Conservation (phyloP, 2,888 invertebrate species). For the Arge pagana region DNA sequence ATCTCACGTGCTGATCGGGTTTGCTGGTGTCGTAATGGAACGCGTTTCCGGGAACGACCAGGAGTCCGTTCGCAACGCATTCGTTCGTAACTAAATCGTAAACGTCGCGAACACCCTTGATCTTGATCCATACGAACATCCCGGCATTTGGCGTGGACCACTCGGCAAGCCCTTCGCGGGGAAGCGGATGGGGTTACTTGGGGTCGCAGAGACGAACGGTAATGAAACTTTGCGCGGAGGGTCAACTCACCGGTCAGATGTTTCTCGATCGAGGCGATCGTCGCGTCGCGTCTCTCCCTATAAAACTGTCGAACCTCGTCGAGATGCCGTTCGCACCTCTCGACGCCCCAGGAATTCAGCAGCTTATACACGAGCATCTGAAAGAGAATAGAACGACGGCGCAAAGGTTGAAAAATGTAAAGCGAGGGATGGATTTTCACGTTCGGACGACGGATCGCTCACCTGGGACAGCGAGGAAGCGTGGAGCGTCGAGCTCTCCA, state of each 20-base stretch:
- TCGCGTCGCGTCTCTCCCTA: conserved; percentile 64
- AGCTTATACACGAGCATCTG: conserved; percentile 65
- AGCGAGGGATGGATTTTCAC: no score
- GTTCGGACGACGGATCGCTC: no score
- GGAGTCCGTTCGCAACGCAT: conserved; percentile 68
- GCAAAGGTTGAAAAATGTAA: no score
- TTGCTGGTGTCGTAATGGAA: conserved; percentile 66
- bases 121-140: conserved; percentile 78
- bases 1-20: conserved; percentile 68
- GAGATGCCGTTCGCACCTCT: conserved; percentile 66
- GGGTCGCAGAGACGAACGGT: no score
- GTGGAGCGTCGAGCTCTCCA: conserved; percentile 69
- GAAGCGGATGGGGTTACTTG: no score
- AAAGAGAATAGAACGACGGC: conserved; percentile 28
- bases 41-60: conserved; percentile 74
- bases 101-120: conserved; percentile 69
- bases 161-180: conserved; percentile 67
- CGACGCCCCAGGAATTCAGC: conserved; percentile 63
- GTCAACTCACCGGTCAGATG: conserved; percentile 66
- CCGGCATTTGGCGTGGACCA: conserved; percentile 75
- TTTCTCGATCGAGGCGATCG: conserved; percentile 64
- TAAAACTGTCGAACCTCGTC: conserved; percentile 67
- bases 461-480: conserved; percentile 69
- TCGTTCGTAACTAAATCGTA: conserved; percentile 70
- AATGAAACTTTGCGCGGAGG: no score